Percentiles rank a stretch among this genome's conserved stretches.
Evolutionary conservation across 2,797 vertebrate species (phyloP).

Genomic region (Petrocephalus schoutedeni): DNA sequence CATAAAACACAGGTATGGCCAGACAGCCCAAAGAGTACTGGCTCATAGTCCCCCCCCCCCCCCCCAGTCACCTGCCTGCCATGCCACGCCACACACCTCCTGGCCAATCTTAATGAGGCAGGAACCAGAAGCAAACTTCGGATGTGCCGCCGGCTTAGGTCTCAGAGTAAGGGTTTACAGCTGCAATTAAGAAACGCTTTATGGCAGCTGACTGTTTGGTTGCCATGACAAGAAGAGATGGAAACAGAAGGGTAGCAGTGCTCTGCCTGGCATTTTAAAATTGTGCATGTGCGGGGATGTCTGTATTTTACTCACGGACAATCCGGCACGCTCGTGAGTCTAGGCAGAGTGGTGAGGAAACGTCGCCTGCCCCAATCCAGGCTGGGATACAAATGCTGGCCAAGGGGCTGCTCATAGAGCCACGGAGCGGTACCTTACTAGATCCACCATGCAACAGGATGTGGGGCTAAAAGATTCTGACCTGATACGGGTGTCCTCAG

Average conservation of each 20-base stretch:
- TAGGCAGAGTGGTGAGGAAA: background rate
- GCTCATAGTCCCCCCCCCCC: background rate
- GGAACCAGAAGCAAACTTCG: background rate
- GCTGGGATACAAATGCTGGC: background rate
- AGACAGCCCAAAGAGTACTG: background rate
- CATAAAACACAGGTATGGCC: background rate
- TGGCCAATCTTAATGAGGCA: background rate
- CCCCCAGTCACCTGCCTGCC: background rate
- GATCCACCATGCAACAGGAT: background rate
- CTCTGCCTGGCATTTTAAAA: background rate
- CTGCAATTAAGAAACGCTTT: background rate
- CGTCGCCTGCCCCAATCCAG: background rate
- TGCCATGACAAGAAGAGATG: background rate
- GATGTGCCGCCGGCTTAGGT: background rate
- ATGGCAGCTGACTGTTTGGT: background rate
- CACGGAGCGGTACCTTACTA: background rate
- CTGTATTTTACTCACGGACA: background rate
- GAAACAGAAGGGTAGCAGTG: background rate
- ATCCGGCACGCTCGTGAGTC: background rate
- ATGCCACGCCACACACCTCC: background rate
- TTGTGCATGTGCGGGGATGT: background rate
- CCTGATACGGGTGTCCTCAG: background rate
- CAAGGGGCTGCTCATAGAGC: background rate
- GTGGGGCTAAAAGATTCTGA: background rate
- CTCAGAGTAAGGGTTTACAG: background rate